These are phyloP conservation scores for Drosophila mimetica DNA, from an alignment of 2,888 invertebrate genomes.

Conservation along the genomic window DNA sequence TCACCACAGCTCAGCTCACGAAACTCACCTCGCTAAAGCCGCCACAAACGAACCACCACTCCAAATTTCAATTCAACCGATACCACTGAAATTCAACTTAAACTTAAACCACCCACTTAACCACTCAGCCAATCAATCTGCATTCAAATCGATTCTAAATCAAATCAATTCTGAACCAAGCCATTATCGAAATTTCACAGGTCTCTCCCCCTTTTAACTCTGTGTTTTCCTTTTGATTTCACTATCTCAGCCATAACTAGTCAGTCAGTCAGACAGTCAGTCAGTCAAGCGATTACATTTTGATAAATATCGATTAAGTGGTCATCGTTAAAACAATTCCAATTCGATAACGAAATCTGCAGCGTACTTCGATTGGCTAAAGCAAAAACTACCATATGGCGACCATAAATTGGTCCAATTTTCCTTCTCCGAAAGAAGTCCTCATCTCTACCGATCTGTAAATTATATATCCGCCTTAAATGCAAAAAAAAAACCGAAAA, in stretches of 20 bases:
- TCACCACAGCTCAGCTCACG: conserved; percentile 59
- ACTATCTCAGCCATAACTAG: conserved; percentile 34
- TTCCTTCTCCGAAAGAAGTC: conserved; percentile 18
- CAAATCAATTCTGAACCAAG: conserved; percentile 57
- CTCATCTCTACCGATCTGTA: conserved; percentile 29
- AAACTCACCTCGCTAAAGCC: conserved; percentile 50
- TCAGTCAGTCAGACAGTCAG: conserved; percentile 24
- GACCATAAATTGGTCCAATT: conserved; percentile 7
- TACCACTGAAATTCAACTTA: conserved; percentile 23
- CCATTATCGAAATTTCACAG: conserved; percentile 83
- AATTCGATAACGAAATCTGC: conserved; percentile 36
- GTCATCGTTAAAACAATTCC: conserved; percentile 79
- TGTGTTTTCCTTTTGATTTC: conserved; percentile 40
- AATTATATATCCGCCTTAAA: conserved; percentile 46
- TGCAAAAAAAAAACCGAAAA: conserved; percentile 54
- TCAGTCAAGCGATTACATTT: conserved; percentile 48
- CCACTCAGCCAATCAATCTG: conserved; percentile 46
- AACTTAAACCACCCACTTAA: conserved; percentile 44
- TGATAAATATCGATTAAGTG: conserved; percentile 85
- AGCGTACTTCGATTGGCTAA: conserved; percentile 48
- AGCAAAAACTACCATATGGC: conserved; percentile 21
- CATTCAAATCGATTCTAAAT: conserved; percentile 44
- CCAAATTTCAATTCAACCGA: conserved; percentile 41
- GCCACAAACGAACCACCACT: conserved; percentile 51
- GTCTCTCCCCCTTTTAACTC: conserved; percentile 50